phyloP scores from a whole-genome alignment of 1,140 invertebrate genomes.

The Pseudachorutes palmiensis region DNA sequence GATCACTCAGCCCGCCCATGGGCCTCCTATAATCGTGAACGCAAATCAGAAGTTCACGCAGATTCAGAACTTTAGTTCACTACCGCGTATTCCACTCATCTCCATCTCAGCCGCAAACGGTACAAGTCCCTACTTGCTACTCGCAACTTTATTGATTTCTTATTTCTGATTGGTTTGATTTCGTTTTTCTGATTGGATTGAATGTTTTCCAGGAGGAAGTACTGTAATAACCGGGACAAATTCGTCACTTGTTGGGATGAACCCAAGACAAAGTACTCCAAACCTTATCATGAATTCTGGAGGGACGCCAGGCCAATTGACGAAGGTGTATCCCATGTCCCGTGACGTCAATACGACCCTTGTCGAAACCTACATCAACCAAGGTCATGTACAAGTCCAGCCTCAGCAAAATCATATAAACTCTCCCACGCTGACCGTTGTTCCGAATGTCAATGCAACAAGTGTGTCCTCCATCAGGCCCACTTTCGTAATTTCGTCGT shows the following conservation, averaged over 20 bases:
- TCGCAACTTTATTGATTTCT: background rate
- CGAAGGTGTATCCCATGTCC: slow-evolving; percentile 27
- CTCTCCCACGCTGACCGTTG: slow-evolving; percentile 6
- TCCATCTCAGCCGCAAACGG: slow-evolving; percentile 30
- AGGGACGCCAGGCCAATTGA: slow-evolving; percentile 20
- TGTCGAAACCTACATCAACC: background rate
- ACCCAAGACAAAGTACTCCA: slow-evolving; percentile 26
- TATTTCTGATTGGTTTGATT: background rate
- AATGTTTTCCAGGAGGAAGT: background rate
- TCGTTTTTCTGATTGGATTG: background rate
- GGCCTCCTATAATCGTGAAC: slow-evolving; percentile 36
- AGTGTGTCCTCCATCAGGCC: slow-evolving; percentile 3
- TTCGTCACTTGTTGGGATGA: slow-evolving; percentile 31
- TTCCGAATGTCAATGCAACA: background rate
- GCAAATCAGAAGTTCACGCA: slow-evolving; percentile 33
- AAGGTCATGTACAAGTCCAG: background rate
- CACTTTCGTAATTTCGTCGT: background rate
- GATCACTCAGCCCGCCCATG: slow-evolving; percentile 39
- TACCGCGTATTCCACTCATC: slow-evolving; percentile 22
- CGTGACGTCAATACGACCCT: slow-evolving; percentile 3
- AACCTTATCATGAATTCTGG: slow-evolving; percentile 33
- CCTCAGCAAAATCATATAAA: slow-evolving; percentile 7
- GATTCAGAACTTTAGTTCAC: slow-evolving; percentile 29
- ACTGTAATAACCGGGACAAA: slow-evolving; percentile 11
- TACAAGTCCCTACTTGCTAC: slow-evolving; percentile 9